A percentile compares a stretch with the other conserved stretches of the same genome.
Evolutionary conservation across 2,113 vertebrate genomes (phyloP).

Genomic region (Manacus vitellinus): DNA sequence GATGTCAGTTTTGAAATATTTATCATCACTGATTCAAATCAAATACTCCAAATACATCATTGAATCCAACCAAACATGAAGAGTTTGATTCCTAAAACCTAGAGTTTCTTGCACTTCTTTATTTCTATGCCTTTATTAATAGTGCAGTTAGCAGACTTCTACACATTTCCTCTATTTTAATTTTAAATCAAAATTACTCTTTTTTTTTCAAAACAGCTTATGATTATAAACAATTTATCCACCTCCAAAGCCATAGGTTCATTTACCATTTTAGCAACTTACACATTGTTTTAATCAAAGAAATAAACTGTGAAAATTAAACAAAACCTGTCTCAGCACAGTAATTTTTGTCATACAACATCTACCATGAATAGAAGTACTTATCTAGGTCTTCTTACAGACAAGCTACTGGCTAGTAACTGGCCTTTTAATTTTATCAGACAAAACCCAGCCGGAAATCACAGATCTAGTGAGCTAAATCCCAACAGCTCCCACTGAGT

Average conservation of each 20-base stretch:
- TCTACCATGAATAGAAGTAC: background rate
- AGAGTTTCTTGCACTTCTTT: background rate
- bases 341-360: background rate
- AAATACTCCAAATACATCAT: background rate
- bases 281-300: background rate
- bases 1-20: background rate
- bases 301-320: background rate
- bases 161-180: background rate
- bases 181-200: background rate
- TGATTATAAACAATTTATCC: background rate
- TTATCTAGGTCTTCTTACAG: background rate
- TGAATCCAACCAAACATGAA: background rate
- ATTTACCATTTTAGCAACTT: background rate
- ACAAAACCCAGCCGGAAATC: background rate
- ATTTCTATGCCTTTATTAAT: background rate
- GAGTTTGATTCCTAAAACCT: background rate
- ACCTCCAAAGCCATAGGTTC: background rate
- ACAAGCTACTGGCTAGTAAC: background rate
- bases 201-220: background rate
- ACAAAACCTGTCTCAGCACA: background rate
- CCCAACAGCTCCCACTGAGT: accelerated
- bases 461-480: background rate
- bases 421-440: background rate
- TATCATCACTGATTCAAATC: background rate
- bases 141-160: background rate